These are phyloP conservation scores for Rhinophrynus dorsalis DNA, from an alignment of 2,797 vertebrate genomes.

Conservation along the genomic window DNA sequence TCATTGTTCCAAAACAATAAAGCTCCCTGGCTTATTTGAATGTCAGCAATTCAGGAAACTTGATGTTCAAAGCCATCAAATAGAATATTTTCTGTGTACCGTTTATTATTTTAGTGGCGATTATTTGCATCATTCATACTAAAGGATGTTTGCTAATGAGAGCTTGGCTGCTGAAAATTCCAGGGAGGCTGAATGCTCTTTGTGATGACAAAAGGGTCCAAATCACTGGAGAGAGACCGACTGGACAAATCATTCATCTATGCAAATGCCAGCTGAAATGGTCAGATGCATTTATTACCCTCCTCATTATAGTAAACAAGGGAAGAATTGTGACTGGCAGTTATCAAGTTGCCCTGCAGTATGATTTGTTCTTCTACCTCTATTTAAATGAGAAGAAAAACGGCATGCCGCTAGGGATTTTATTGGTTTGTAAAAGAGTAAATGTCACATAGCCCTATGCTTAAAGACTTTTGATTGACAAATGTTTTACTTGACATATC, in stretches of 20 bases:
- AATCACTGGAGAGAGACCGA: conserved; percentile 83
- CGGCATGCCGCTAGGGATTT: conserved; percentile 78
- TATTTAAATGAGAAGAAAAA: conserved; percentile 82
- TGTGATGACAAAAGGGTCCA: conserved; percentile 87
- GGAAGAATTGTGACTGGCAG: conserved; percentile 83
- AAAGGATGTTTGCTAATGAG: conserved; percentile 89
- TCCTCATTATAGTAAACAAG: conserved; percentile 86
- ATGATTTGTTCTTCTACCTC: conserved; percentile 78
- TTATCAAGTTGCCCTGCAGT: conserved; percentile 81
- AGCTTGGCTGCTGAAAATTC: conserved; percentile 80
- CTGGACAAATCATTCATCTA: conserved; percentile 92
- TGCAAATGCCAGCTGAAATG: conserved; percentile 92
- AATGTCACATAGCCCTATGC: conserved; percentile 85
- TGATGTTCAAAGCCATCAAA: conserved; percentile 82
- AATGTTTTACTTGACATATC: conserved; percentile 90
- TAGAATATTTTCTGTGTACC: conserved; percentile 83
- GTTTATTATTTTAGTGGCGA: conserved; percentile 88
- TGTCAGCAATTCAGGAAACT: conserved; percentile 83
- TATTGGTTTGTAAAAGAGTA: conserved; percentile 82
- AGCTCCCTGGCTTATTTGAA: conserved; percentile 80
- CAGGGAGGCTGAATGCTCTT: conserved; percentile 84
- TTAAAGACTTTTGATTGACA: conserved; percentile 85
- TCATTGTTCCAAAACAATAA: conserved; percentile 75
- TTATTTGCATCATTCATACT: conserved; percentile 88
- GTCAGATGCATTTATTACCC: conserved; percentile 84